Conservation (phyloP, 2,888 invertebrate species). For the Idaea biselata region DNA sequence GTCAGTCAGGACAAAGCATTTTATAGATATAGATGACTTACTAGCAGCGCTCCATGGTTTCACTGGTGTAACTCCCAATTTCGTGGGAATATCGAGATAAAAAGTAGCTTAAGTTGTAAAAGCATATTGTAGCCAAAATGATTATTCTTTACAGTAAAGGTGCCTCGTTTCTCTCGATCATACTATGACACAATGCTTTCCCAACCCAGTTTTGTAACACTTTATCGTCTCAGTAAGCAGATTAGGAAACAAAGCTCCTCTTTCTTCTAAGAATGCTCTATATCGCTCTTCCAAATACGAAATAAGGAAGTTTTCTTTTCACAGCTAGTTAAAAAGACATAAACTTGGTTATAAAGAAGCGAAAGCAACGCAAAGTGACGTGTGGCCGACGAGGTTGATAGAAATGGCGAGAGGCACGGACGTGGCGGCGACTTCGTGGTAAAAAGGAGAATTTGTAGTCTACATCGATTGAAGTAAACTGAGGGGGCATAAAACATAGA, state of each 20-base stretch:
- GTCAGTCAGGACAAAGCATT: too few species aligned
- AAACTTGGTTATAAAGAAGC: neutral
- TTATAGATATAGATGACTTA: too few species aligned
- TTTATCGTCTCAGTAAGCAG: neutral
- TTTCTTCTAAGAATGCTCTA: neutral
- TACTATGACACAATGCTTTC: neutral
- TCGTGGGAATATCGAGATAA: too few species aligned
- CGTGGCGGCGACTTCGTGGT: neutral
- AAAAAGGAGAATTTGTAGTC: too few species aligned
- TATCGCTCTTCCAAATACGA: neutral
- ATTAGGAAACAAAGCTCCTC: neutral
- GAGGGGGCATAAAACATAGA: too few species aligned
- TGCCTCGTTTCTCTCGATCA: neutral
- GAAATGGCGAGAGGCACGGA: neutral
- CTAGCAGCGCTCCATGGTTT: too few species aligned
- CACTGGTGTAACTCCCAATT: too few species aligned
- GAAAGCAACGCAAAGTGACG: neutral
- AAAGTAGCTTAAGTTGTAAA: too few species aligned
- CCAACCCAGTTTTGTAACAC: neutral
- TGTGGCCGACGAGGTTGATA: neutral
- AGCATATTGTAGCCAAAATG: too few species aligned
- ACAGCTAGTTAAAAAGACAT: neutral
- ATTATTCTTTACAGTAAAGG: neutral
- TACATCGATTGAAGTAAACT: too few species aligned
- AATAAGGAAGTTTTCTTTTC: constrained; percentile 1